Percentiles rank a stretch among this genome's conserved stretches.
phyloP scores from a whole-genome alignment of 2,888 invertebrate species.

The Drosophila sordidapex region DNA sequence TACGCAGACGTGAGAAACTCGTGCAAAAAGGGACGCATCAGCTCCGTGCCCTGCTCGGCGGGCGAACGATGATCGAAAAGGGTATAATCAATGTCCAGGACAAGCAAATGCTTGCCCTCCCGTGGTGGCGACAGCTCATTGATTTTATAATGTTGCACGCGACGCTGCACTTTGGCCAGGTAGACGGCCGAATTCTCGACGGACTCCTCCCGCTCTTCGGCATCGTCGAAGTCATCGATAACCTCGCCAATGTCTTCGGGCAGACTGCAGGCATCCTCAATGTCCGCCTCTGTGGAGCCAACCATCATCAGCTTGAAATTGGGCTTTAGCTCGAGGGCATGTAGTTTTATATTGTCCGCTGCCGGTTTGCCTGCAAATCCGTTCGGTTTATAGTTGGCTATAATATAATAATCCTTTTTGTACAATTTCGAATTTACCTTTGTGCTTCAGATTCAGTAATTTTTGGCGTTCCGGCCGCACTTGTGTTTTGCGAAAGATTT shows the following conservation, averaged over 20 bases:
- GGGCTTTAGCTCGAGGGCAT: slow-evolving; percentile 91
- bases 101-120: slow-evolving; percentile 94
- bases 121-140: slow-evolving; percentile 92
- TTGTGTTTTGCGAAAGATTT: slow-evolving; percentile 94
- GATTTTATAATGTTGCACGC: slow-evolving; percentile 93
- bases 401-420: neutral
- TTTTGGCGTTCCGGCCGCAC: slow-evolving; percentile 97
- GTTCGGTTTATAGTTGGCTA: neutral
- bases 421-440: slow-evolving; percentile 87
- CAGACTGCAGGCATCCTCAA: slow-evolving; percentile 90
- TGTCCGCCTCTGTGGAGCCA: slow-evolving; percentile 97
- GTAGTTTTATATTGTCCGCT: slow-evolving; percentile 91
- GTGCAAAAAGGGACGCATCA: slow-evolving; percentile 98
- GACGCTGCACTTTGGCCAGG: slow-evolving; percentile 92
- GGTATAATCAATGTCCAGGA: slow-evolving; percentile 98
- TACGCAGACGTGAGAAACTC: slow-evolving; percentile 96
- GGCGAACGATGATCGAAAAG: slow-evolving; percentile 97
- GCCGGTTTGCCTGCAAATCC: slow-evolving; percentile 91
- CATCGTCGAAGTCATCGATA: slow-evolving; percentile 95
- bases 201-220: slow-evolving; percentile 90
- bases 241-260: slow-evolving; percentile 94
- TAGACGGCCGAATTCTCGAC: slow-evolving; percentile 87
- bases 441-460: slow-evolving; percentile 95
- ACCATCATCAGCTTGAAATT: slow-evolving; percentile 98
- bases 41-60: slow-evolving; percentile 93